Percentiles rank a stretch among this genome's conserved stretches.
Evolutionary conservation across 53 echinoderm and acorn worm genomes (phyloP).

Genomic region (Antedon mediterranea): DNA sequence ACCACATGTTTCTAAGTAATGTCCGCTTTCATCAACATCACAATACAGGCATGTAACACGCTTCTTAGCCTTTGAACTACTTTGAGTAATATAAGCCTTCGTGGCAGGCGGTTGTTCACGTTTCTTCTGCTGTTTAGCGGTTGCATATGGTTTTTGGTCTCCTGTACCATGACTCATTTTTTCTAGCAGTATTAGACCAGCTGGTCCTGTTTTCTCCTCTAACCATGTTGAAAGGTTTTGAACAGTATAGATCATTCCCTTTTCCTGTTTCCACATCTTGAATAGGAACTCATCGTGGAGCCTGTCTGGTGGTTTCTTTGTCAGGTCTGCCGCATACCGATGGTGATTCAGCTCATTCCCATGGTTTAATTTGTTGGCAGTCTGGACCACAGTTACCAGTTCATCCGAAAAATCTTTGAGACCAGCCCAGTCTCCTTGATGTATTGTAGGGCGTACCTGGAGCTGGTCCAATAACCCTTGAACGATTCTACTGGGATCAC

Average conservation of each 20-base stretch:
- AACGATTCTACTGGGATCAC: constrained; percentile 6
- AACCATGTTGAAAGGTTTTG: constrained; percentile 1
- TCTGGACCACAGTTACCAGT: constrained; percentile 12
- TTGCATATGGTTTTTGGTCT: constrained; percentile 1
- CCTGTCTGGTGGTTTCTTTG: constrained; percentile 9
- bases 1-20: constrained; percentile 14
- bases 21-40: not conserved
- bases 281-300: constrained; percentile 10
- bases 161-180: not conserved
- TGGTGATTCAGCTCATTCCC: constrained; percentile 12
- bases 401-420: constrained; percentile 8
- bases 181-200: constrained; percentile 7
- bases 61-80: not conserved
- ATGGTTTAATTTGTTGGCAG: not conserved
- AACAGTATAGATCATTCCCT: constrained; percentile 13
- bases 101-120: not conserved
- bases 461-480: constrained; percentile 12
- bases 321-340: constrained; percentile 7
- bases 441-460: not conserved
- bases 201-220: constrained; percentile 17
- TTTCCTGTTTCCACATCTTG: constrained; percentile 7
- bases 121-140: not conserved
- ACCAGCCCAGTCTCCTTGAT: constrained; percentile 9
- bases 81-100: constrained; percentile 8
- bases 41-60: constrained; percentile 10